Conservation (phyloP, 2,113 vertebrate genomes). For the Lynx canadensis region DNA sequence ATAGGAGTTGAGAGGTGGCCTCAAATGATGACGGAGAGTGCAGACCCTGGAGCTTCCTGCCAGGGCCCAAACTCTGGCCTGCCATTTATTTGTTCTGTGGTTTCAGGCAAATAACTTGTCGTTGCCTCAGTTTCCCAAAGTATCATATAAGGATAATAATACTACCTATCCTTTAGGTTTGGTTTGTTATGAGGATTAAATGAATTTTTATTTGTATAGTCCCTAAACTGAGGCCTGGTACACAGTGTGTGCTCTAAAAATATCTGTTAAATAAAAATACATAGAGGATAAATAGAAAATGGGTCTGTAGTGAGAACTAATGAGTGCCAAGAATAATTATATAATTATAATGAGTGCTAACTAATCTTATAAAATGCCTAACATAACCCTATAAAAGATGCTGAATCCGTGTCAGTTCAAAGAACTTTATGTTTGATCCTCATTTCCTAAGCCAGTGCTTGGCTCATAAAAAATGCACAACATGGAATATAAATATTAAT, state of each 20-base stretch:
- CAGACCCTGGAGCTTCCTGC: neutral
- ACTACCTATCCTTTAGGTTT: neutral
- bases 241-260: neutral
- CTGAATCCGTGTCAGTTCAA: neutral
- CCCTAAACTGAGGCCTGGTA: neutral
- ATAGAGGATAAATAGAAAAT: neutral
- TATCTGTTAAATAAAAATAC: constrained; percentile 22
- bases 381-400: neutral
- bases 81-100: neutral
- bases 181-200: neutral
- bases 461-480: neutral
- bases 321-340: neutral
- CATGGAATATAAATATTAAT: neutral
- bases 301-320: neutral
- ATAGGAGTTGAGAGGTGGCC: neutral
- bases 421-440: neutral
- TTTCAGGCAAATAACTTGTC: neutral
- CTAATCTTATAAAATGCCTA: neutral
- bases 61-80: neutral
- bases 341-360: neutral
- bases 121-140: constrained; percentile 14
- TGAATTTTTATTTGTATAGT: neutral
- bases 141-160: neutral
- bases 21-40: neutral
- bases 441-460: neutral